Evolutionary conservation across 2,113 vertebrate genomes (phyloP).

Genomic region (Aramus guarauna): DNA sequence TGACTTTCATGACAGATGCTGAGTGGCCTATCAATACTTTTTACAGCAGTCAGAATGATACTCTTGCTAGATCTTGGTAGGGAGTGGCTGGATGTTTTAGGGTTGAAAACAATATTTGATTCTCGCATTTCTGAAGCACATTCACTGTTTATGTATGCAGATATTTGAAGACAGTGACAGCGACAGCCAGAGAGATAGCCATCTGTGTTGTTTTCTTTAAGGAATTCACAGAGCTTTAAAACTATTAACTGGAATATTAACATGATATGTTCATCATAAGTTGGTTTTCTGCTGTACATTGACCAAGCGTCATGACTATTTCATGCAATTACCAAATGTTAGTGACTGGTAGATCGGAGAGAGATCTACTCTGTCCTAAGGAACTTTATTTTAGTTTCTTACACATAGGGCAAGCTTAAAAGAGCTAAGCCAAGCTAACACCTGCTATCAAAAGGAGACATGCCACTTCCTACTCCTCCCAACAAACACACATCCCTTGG

Average conservation of each 20-base stretch:
- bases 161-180: background rate
- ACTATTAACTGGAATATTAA: background rate
- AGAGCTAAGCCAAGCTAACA: background rate
- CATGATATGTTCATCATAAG: background rate
- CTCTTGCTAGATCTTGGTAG: background rate
- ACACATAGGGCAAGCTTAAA: background rate
- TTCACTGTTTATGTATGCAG: background rate
- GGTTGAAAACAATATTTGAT: background rate
- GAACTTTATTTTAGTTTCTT: background rate
- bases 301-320: background rate
- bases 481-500: rapidly evolving
- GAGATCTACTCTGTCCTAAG: background rate
- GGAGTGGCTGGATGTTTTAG: background rate
- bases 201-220: background rate
- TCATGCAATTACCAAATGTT: background rate
- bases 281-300: background rate
- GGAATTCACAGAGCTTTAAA: background rate
- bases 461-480: background rate
- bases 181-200: background rate
- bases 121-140: background rate
- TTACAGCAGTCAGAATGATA: background rate
- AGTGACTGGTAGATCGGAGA: background rate
- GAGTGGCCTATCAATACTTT: background rate
- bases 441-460: background rate
- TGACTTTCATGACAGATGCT: background rate